Evolutionary conservation across 2,888 invertebrate genomes (phyloP), one percentile per base, ranked within the genome.

Genomic region (Drosophila vallismaia): DNA sequence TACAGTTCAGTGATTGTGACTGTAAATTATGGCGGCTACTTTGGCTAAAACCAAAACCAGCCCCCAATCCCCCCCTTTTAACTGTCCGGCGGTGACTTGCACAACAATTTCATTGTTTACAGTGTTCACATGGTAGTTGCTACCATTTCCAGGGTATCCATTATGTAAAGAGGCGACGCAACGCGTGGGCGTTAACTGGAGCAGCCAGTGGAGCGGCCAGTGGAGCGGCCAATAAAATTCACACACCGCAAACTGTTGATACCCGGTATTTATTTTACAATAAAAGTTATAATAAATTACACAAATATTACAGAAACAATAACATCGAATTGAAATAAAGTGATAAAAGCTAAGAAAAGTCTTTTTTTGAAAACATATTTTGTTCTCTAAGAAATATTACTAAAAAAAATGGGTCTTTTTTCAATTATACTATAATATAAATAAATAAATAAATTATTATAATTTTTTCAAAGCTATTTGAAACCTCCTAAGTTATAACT

Each of bases 91-190:
- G 53, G 54, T 62, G 57, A 69, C 72, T 81, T 81, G 86, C 82
- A 74, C 85, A 82, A 81, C 85, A 74, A 82, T 82, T 74, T 76
- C 71, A 74, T 82, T 85, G 88, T 85, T 64, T 49, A 28, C 48
- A 51, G 52, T 54, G 62, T 72, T 82, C 82, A 72, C 82, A 76
- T 78, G 79, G 50, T 59, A 68, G 29, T 52, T 42, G 36, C 71
- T 7, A 45, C 31, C 49, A 40, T 52, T 33, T 14, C 62, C 10
- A 26, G 1, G 19, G 14, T 33, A 31, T 48, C 64, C 63, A 85
- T 85, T 85, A 82, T 85, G 79, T 76, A 82, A 82, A 82, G 76
- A 78, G 73, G 82, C 79, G 69, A 85, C 79, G 88, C 82, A 82
- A 82, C 52, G 71, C 86, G 82, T 88, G 82, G 82, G 82, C 82